Base-by-base conservation (phyloP, 2,113 vertebrate genomes). In the Plecturocebus donacophilus region DNA sequence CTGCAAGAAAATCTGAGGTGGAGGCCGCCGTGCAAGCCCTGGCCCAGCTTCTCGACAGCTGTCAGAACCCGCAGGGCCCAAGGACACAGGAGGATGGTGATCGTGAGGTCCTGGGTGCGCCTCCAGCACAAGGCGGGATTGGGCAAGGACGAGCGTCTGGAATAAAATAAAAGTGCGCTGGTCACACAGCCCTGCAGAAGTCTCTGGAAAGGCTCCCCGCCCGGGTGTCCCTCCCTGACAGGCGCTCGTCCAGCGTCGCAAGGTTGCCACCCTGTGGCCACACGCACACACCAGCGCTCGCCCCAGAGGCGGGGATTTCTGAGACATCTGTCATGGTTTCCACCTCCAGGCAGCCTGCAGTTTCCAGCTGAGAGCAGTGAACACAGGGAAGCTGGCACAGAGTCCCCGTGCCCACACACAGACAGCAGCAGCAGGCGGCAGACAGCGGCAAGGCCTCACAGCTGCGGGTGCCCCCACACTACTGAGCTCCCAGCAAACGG, bases 231-330 rank as follows among this genome's bases (percentile, higher is more conserved):
- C 85, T 19, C 23, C 70, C 20, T 71, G 27, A 71, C 23, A 10
- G 52, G 76, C 20, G 19, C 47, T 47, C 19, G 1, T n/a, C 19
- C 6, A 54, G 49, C 6, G 27, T 19, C 16, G 47, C 47, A 4
- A 30, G 97, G 96, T 52, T 87, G 98, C 99, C 99, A 98, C 49
- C 99, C 94, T 70, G 98, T 52, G 99, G 97, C 77, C 8, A 47
- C 5, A 38, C 0, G 4, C 14, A 12, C 14, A 12, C 35, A 23
- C 70, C 19, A 3, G 47, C 20, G 0, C 52, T 40, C 20, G 10
- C 32, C 52, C 9, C 94, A 71, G 40, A 54, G 40, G 85, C 81
- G 45, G 17, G 13, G 0, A 40, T 40, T 93, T 93, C 83, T 95
- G 95, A 91, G 94, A 42, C 42, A 54, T 21, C 58, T 70, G 30